These are phyloP conservation scores for Zelostemma sp. DNA, from an alignment of 1,140 invertebrate species.

Conservation along the genomic window DNA sequence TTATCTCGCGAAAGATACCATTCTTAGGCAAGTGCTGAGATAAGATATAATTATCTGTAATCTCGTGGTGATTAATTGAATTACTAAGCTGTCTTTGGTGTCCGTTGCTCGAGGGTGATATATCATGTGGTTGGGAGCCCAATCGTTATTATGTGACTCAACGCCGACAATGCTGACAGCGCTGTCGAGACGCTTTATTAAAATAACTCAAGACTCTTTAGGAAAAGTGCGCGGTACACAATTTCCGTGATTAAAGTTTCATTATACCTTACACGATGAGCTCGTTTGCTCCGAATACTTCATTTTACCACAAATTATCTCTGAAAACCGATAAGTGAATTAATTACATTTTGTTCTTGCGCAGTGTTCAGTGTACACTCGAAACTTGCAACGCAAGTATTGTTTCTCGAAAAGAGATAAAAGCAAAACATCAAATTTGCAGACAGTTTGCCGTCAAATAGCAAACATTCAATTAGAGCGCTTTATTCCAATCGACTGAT, in stretches of 20 bases:
- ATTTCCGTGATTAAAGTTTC: neutral
- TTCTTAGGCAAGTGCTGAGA: neutral
- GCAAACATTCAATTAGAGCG: too few species aligned
- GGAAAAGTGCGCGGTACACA: neutral
- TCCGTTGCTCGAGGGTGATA: slow-evolving; percentile 24
- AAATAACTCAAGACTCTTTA: neutral
- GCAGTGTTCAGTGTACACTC: too few species aligned
- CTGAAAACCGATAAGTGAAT: too few species aligned
- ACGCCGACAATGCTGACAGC: neutral
- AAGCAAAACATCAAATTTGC: too few species aligned
- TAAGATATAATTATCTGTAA: slow-evolving; percentile 41
- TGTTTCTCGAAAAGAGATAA: too few species aligned
- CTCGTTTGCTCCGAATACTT: neutral
- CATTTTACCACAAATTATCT: neutral
- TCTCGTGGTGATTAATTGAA: slow-evolving; percentile 38
- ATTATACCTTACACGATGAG: neutral
- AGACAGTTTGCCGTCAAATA: too few species aligned
- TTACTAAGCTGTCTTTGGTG: slow-evolving; percentile 32
- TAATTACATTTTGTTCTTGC: too few species aligned
- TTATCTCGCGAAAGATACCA: neutral
- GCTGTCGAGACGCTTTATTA: slow-evolving; percentile 6
- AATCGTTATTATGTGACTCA: slow-evolving; percentile 5
- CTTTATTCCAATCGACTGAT: too few species aligned
- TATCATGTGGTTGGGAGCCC: slow-evolving; percentile 16
- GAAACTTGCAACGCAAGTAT: too few species aligned